These are phyloP conservation scores for Agrochola lota DNA, from an alignment of 2,888 invertebrate genomes.

Conservation along the genomic window DNA sequence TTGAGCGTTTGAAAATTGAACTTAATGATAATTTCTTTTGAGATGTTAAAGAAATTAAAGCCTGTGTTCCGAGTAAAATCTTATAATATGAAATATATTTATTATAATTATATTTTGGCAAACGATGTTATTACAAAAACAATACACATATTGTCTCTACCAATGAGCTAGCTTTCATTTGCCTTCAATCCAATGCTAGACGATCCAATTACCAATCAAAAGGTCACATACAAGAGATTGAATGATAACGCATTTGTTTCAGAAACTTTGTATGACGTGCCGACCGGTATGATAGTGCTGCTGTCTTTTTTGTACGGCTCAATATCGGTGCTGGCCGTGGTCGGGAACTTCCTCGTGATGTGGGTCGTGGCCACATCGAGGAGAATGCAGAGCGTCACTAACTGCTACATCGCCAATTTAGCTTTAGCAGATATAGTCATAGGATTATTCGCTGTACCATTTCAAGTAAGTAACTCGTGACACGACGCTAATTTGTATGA, in stretches of 20 bases:
- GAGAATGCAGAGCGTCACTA: conserved; percentile 95
- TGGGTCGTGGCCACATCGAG: conserved; percentile 95
- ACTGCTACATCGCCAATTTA: conserved; percentile 96
- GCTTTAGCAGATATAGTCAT: conserved; percentile 96
- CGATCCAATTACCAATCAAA: conserved; percentile 34
- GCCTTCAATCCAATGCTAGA: conserved; percentile 27
- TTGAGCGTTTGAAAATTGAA: conserved; percentile 20
- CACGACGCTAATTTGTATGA: conserved; percentile 30
- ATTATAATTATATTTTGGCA: conserved; percentile 8
- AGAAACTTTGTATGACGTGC: conserved; percentile 93
- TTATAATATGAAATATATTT: conserved; percentile 9
- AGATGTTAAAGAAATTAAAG: conserved; percentile 18
- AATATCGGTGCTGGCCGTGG: conserved; percentile 95
- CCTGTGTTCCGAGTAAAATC: neutral
- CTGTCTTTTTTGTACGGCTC: conserved; percentile 95
- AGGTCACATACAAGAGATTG: conserved; percentile 32
- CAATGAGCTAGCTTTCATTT: conserved; percentile 10
- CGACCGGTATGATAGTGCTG: conserved; percentile 93
- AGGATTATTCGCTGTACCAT: conserved; percentile 96
- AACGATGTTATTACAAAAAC: conserved; percentile 28
- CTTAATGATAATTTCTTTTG: neutral
- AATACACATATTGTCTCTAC: conserved; percentile 31
- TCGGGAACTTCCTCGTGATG: conserved; percentile 96
- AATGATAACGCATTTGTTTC: conserved; percentile 72
- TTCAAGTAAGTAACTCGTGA: conserved; percentile 86